Base-by-base conservation (phyloP, 1,140 invertebrate species). In the Drosophila setifemur region DNA sequence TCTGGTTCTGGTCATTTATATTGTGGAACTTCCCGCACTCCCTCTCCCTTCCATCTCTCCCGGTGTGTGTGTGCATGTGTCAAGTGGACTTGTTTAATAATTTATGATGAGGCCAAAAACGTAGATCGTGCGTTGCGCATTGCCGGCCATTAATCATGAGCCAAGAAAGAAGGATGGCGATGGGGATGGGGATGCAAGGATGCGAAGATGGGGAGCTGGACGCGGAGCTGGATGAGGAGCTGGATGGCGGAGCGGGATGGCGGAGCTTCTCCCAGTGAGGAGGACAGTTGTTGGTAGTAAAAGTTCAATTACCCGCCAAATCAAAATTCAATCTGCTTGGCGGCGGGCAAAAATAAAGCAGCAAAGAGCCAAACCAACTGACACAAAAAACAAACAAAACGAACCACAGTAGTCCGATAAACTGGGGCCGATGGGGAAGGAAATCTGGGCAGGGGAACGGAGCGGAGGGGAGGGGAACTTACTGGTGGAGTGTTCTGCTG, bases 81-180 rank as follows among this genome's bases (percentile, higher is more conserved):
- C 79, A 83, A 83, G 79, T 85, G 79, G 79, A 83, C 79, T 83
- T 83, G 81, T 83, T 83, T 83, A 83, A 83, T 83, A 83, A 83
- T 83, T 83, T 83, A 83, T 83, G 79, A 83, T 85, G 81, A 83
- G 79, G 79, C 79, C 79, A 83, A 85, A 83, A 83, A 79, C 79
- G 79, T 83, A 83, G 79, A 85, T 83, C 79, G 79, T 83, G 79
- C 81, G 79, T 85, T 83, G 79, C 79, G 79, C 79, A 83, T 85
- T 83, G 79, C 79, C 71, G 82, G 79, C 79, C 74, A 83, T 83
- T 85, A 83, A 83, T 83, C 79, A 83, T 85, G 79, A n/a, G 71
- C 74, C 69, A 63, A 72, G 53, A 53, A 37, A 66, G 18, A 28
- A 33, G 60, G 45, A n/a, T n/a, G n/a, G n/a, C n/a, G n/a, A n/a